Evolutionary conservation across 2,888 invertebrate species (phyloP).

Genomic region (Nezara viridula): DNA sequence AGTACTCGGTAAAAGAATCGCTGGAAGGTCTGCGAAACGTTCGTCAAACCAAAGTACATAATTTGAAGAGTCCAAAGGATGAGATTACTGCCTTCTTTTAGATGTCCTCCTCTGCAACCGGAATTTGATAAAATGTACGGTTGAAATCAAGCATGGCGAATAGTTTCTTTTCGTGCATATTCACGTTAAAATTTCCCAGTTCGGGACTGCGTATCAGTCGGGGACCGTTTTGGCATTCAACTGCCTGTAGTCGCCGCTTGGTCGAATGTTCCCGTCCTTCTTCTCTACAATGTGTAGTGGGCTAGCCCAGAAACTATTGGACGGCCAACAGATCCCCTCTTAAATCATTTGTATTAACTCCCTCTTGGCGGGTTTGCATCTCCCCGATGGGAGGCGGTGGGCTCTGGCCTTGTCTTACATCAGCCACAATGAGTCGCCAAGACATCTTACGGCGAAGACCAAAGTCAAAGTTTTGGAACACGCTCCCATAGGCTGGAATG

Average conservation of each 20-base stretch:
- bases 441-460: too few relatives aligned
- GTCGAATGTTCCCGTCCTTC: constrained; percentile 65
- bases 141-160: background rate
- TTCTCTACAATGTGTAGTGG: too few relatives aligned
- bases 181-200: background rate
- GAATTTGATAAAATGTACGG: constrained; percentile 63
- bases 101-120: constrained; percentile 62
- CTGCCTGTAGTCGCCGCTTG: constrained; percentile 66
- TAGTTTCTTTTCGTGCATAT: background rate
- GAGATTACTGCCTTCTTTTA: constrained; percentile 66
- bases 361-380: constrained; percentile 64
- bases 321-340: constrained; percentile 66
- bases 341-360: constrained; percentile 66
- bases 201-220: constrained; percentile 64
- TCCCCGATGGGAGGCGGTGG: constrained; percentile 65
- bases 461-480: too few relatives aligned
- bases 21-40: constrained; percentile 66
- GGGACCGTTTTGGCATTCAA: constrained; percentile 65
- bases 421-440: too few relatives aligned
- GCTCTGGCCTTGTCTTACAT: too few relatives aligned
- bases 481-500: too few relatives aligned
- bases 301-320: constrained; percentile 66
- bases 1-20: constrained; percentile 65
- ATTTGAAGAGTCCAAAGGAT: constrained; percentile 65
- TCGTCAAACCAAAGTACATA: constrained; percentile 65